phyloP scores from a whole-genome alignment of 2,888 invertebrate species.

The Ochropleura plecta region DNA sequence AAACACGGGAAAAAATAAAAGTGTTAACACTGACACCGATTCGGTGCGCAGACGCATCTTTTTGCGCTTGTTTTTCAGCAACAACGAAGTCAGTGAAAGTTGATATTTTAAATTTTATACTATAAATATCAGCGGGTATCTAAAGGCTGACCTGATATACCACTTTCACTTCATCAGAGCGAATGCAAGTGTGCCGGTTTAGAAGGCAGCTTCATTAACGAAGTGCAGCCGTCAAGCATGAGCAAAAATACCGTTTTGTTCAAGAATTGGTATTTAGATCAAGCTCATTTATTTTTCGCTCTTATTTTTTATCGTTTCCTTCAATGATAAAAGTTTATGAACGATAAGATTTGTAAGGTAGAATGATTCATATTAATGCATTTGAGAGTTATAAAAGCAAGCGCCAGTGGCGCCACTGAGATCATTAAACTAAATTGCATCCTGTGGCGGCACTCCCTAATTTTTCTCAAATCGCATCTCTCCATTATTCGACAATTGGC shows the following conservation, averaged over 20 bases:
- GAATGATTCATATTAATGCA: constrained; percentile 43
- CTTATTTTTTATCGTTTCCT: constrained; percentile 26
- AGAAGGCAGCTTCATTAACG: constrained; percentile 53
- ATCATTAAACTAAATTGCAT: constrained; percentile 59
- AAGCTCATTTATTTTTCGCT: constrained; percentile 15
- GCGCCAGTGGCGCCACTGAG: constrained; percentile 39
- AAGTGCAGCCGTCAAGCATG: constrained; percentile 13
- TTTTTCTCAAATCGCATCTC: constrained; percentile 60
- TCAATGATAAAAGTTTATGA: constrained; percentile 30
- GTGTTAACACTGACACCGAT: constrained; percentile 55
- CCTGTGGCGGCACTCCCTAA: constrained; percentile 46
- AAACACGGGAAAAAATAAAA: constrained; percentile 54
- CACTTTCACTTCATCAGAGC: constrained; percentile 74
- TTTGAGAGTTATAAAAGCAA: constrained; percentile 42
- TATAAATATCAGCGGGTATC: constrained; percentile 51
- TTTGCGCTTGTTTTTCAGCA: constrained; percentile 39
- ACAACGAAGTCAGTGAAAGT: constrained; percentile 59
- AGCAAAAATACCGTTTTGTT: constrained; percentile 26
- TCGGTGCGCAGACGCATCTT: constrained; percentile 29
- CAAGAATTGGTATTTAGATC: constrained; percentile 28
- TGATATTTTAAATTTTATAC: constrained; percentile 44
- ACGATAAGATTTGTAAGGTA: constrained; percentile 31
- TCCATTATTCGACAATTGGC: constrained; percentile 59
- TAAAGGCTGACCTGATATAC: constrained; percentile 67
- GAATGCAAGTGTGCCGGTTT: constrained; percentile 67